Base-by-base conservation (phyloP, 30 jellyfish, hydroid and myxozoan genomes). In the Calvadosia cruxmelitensis region DNA sequence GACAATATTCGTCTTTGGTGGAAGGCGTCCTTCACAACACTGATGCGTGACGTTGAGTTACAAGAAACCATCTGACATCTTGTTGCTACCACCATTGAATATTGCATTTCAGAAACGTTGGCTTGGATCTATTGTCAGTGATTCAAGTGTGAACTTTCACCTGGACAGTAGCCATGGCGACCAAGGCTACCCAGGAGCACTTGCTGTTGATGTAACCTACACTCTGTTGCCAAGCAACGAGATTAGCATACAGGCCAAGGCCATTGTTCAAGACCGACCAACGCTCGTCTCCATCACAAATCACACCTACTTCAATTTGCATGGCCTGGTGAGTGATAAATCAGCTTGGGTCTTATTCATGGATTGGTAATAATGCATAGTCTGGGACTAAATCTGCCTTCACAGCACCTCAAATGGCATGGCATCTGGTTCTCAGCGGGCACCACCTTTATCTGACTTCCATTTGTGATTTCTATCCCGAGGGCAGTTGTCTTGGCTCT, bases 251-350 rank as follows among this genome's bases (percentile, higher is more conserved):
- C 34, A 72, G 1, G 71, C 27, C 53, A 80, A 87, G 67, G 97
- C 97, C 20, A 61, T 62, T 16, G 92, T 64, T 10, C 48, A 70
- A 29, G 94, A 67, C 62, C 50, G 68, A 30, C 63, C 94, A 29
- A 87, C 97, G 0, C 69, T 87, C 23, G 76, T 87, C 78, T 77
- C 79, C 79, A 49, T 87, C 64, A 87, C 94, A 31, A 80, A 86
- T 67, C 97, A 87, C 71, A 85, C 97, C 0, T 87, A 82, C 68
- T 78, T 87, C 88, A 87, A 87, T 63, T 84, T 87, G n/a, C 69
- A 90, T 48, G 97, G 97, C 10, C 67, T 57, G 68, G 84, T 52
- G 52, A 24, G 12, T 5, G 5, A 27, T 57, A 42, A 42, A 42
- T 42, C 20, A 20, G 20, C 20, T 42, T 42, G 57, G 10, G 15